These are phyloP conservation scores for Halocaridina rubra DNA, from an alignment of 2,888 invertebrate genomes.

Conservation along the genomic window DNA sequence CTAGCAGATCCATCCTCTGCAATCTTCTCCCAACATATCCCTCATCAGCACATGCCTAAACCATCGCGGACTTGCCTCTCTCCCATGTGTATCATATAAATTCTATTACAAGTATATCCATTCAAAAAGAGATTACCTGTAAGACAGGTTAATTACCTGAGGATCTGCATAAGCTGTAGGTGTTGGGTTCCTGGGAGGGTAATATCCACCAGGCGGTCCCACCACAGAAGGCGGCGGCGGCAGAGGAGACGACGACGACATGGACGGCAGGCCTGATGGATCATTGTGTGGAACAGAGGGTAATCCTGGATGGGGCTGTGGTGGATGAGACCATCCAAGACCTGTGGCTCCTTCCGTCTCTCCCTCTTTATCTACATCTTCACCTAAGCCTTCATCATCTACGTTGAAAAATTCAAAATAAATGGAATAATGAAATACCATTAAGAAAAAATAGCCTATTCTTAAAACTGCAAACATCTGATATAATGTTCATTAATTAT, in stretches of 20 bases:
- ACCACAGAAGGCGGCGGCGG: neutral
- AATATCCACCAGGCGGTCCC: neutral
- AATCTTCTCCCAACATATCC: no score
- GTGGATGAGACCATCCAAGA: conserved; percentile 33
- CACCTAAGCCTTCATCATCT: conserved; percentile 47
- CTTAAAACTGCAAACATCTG: no score
- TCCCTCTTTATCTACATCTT: conserved; percentile 23
- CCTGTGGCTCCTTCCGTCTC: neutral
- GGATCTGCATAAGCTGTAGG: neutral
- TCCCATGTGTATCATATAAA: no score
- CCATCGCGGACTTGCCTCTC: no score
- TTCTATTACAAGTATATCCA: no score
- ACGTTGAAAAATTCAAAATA: no score
- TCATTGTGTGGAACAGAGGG: conserved; percentile 35
- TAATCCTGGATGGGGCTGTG: conserved; percentile 19
- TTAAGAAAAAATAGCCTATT: no score
- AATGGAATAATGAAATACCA: no score
- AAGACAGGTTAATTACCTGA: conserved; percentile 7
- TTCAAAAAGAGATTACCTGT: no score
- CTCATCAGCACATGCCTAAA: no score
- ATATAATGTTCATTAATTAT: no score
- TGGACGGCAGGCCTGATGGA: neutral
- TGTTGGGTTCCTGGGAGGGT: neutral
- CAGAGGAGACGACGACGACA: conserved; percentile 22
- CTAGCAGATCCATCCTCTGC: no score